These are phyloP conservation scores for Lagenorhynchus albirostris DNA, from an alignment of 2,113 vertebrate species.

Conservation along the genomic window DNA sequence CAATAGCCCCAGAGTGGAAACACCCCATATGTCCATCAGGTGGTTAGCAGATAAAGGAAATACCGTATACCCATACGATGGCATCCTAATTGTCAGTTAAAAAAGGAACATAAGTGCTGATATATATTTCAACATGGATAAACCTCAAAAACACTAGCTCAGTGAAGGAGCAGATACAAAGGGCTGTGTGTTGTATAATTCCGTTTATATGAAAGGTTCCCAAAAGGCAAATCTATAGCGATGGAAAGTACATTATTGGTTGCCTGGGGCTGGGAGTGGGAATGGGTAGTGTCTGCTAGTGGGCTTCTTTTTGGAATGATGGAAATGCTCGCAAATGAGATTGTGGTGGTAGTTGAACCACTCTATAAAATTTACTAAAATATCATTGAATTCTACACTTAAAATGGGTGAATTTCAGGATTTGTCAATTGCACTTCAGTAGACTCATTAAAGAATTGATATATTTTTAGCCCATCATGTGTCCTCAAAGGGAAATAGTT, in stretches of 20 bases:
- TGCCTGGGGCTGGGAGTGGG: neutral
- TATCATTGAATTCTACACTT: neutral
- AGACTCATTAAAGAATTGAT: neutral
- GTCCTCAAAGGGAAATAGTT: neutral
- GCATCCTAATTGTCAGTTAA: fast-evolving
- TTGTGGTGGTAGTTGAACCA: neutral
- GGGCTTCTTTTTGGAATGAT: neutral
- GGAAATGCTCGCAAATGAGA: neutral
- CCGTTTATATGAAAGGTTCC: neutral
- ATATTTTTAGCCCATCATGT: neutral
- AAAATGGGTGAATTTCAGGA: neutral
- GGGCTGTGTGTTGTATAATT: no score
- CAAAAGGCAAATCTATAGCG: neutral
- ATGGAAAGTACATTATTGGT: neutral
- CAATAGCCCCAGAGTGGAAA: neutral
- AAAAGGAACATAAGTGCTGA: neutral
- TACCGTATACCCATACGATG: fast-evolving
- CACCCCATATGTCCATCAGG: neutral
- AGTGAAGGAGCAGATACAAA: neutral
- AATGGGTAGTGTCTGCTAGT: fast-evolving
- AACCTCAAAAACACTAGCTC: neutral
- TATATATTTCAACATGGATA: fast-evolving
- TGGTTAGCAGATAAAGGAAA: fast-evolving
- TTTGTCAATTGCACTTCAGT: neutral
- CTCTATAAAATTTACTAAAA: neutral